Percentiles rank a stretch among this genome's conserved stretches.
phyloP scores from a whole-genome alignment of 53 echinoderm and acorn worm species.

The Stichopus horrens region DNA sequence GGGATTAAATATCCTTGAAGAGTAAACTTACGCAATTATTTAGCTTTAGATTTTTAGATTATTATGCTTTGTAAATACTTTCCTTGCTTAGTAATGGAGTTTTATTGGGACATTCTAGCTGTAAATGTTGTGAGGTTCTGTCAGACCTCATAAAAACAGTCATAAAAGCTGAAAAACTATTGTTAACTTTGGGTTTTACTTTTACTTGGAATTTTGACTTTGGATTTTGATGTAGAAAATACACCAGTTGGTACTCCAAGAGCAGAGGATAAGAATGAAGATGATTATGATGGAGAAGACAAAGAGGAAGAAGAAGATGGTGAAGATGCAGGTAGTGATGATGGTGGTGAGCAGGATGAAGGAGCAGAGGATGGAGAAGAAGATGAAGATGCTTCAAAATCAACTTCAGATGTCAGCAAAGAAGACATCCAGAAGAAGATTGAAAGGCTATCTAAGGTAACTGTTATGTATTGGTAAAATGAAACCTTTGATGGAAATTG shows the following conservation, averaged over 20 bases:
- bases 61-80: too few species aligned
- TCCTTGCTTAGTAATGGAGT: too few species aligned
- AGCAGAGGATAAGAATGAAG: constrained; percentile 46
- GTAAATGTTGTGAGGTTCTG: too few species aligned
- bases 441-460: constrained; percentile 83
- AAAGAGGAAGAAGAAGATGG: constrained; percentile 79
- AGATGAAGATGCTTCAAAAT: constrained; percentile 33
- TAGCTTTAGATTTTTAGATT: too few species aligned
- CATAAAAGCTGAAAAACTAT: too few species aligned
- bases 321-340: constrained; percentile 45
- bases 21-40: too few species aligned
- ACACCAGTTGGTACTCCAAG: constrained; percentile 62
- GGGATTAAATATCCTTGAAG: too few species aligned
- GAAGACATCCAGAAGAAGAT: constrained; percentile 95
- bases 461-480: background rate
- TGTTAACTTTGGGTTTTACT: background rate
- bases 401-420: constrained; percentile 39
- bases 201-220: background rate
- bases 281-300: constrained; percentile 74
- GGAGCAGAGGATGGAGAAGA: constrained; percentile 54
- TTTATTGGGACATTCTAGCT: too few species aligned
- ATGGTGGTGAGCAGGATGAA: constrained; percentile 45
- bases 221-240: constrained; percentile 11
- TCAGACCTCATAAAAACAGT: too few species aligned
- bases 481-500: background rate